A percentile compares a stretch with the other conserved stretches of the same genome.
phyloP scores from a whole-genome alignment of 2,113 vertebrate species.

The Jacana jacana region DNA sequence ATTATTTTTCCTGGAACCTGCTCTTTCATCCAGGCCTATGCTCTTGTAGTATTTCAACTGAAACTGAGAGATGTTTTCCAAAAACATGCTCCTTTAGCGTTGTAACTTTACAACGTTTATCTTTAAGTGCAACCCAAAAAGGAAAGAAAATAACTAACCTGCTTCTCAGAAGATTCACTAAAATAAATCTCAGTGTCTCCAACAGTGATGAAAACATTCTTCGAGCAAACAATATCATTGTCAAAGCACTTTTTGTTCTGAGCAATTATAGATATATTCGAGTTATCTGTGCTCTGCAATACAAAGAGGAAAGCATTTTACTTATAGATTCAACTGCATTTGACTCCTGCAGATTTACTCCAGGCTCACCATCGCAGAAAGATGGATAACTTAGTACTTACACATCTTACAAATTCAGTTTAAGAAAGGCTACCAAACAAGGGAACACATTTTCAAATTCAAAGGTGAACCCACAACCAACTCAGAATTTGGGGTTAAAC shows the following conservation, averaged over 20 bases:
- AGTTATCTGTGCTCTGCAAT: conserved; percentile 85
- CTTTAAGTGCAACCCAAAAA: conserved; percentile 10
- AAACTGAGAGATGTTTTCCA: neutral
- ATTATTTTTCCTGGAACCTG: neutral
- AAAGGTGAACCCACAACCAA: neutral
- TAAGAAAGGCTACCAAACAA: neutral
- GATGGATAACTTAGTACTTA: neutral
- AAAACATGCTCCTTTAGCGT: neutral
- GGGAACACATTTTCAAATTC: neutral
- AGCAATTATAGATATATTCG: conserved; percentile 88
- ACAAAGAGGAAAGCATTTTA: conserved; percentile 50
- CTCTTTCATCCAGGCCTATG: neutral
- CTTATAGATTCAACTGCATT: neutral
- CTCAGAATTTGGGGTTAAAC: neutral
- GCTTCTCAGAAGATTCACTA: conserved; percentile 86
- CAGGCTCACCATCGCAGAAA: neutral
- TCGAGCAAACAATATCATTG: conserved; percentile 96
- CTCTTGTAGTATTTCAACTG: neutral
- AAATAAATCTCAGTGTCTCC: conserved; percentile 93
- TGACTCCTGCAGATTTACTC: neutral
- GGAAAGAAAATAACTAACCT: conserved; percentile 77
- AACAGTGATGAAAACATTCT: conserved; percentile 90
- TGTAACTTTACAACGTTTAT: conserved; percentile 7
- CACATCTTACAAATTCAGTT: neutral
- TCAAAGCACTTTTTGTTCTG: conserved; percentile 99